A percentile compares a stretch with the other conserved stretches of the same genome.
These are phyloP conservation scores for Balearica regulorum DNA, from an alignment of 2,797 vertebrate species.

Conservation along the genomic window DNA sequence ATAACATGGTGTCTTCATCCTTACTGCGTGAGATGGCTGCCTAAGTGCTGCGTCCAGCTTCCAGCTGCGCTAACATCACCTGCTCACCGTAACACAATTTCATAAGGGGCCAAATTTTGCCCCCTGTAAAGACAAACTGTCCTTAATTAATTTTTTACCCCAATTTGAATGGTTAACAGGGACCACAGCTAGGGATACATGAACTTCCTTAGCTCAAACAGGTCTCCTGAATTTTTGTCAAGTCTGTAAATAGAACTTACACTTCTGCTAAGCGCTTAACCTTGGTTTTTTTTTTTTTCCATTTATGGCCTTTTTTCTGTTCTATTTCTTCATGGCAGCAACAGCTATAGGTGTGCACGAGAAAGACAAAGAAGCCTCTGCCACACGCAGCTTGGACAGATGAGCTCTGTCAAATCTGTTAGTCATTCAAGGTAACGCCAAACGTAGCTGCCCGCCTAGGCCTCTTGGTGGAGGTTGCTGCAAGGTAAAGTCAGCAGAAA, in stretches of 20 bases:
- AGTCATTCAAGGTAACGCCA: not conserved
- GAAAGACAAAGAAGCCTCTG: not conserved
- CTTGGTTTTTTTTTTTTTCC: not conserved
- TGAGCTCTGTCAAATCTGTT: not conserved
- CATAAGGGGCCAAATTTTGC: not conserved
- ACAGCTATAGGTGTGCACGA: not conserved
- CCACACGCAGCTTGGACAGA: not conserved
- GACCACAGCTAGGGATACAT: not conserved
- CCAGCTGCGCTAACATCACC: not conserved
- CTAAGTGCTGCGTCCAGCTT: not conserved
- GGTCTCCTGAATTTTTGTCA: not conserved
- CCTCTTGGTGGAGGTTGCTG: not conserved
- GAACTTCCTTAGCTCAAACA: not conserved
- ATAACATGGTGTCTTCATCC: rapidly evolving
- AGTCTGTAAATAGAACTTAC: not conserved
- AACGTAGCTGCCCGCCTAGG: not conserved
- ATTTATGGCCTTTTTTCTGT: not conserved
- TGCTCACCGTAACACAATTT: not conserved
- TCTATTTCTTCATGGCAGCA: not conserved
- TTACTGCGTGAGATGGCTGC: not conserved
- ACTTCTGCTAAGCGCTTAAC: not conserved
- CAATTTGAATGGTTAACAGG: not conserved
- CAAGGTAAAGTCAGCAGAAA: not conserved
- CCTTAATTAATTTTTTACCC: not conserved
- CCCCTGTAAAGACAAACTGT: not conserved